Base-by-base conservation (phyloP, 2,797 vertebrate genomes). In the Sparus aurata region DNA sequence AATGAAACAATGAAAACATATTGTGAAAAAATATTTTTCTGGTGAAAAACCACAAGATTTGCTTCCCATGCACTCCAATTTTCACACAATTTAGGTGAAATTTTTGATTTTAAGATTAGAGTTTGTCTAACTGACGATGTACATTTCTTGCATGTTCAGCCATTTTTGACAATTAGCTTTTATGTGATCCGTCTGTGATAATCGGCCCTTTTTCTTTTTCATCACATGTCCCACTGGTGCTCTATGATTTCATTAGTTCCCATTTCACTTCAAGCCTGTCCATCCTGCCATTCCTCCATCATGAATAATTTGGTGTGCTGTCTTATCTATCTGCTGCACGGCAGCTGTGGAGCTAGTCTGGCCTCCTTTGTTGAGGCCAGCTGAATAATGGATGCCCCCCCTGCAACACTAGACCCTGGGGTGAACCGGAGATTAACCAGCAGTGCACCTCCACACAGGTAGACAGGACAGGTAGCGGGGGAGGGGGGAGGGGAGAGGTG, bases 211-310 rank as follows among this genome's bases (percentile, higher is more conserved):
- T 41, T 59, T 69, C 60, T 52, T 67, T 68, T 66, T 41, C 4
- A 65, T 77, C 80, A 73, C 70, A 18, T 74, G 69, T 85, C 53
- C 80, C 47, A 1, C 41, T 43, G 23, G 17, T 46, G 90, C 95
- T 91, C 82, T 95, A 96, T 95, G 91, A 96, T 97, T 97, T 97
- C 96, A 97, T 96, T 94, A 94, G 89, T 87, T 92, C 88, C 91
- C 85, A 54, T 89, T 95, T 87, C 82, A 89, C 91, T 84, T 70
- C 68, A 67, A 69, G 82, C 73, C n/a, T 78, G 78, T 85, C 81
- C 62, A 6, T 85, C 89, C 85, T 76, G 66, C 87, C 85, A 77
- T 91, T 86, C 73, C 89, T 93, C 91, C 85, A 70, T 93, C 94
- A 95, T 96, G 86, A 95, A 95, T 96, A 94, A 95, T 96, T 96